Conservation (phyloP, 1,140 invertebrate species). For the Macrobrachium rosenbergii region DNA sequence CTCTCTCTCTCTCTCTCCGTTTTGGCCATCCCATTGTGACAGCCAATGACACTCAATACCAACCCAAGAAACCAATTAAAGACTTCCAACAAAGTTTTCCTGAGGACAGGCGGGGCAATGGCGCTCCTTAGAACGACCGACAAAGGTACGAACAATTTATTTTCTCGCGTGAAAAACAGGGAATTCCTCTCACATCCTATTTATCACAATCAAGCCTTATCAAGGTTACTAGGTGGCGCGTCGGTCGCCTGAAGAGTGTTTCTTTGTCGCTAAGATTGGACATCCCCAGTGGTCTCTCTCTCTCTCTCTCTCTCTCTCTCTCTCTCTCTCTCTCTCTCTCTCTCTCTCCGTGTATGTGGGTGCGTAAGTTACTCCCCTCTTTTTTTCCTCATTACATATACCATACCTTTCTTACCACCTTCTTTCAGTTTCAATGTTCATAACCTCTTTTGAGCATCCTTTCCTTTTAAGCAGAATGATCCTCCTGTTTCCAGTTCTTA, state of each 20-base stretch:
- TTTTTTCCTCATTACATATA: background rate
- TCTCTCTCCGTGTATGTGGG: background rate
- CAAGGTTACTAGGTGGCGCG: constrained; percentile 25
- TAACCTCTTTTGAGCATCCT: too few relatives aligned
- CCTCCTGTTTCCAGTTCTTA: too few relatives aligned
- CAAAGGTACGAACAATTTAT: constrained; percentile 44
- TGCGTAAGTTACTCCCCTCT: background rate
- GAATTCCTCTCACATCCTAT: constrained; percentile 56
- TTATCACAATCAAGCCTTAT: constrained; percentile 51
- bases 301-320: background rate
- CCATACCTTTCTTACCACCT: too few relatives aligned
- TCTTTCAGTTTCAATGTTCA: too few relatives aligned
- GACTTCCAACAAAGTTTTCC: constrained; percentile 39
- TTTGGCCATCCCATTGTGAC: constrained; percentile 17
- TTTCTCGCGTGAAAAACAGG: constrained; percentile 48
- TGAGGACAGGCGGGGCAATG: constrained; percentile 2
- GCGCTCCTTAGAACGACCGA: constrained; percentile 5
- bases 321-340: background rate
- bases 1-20: background rate
- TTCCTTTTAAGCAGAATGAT: too few relatives aligned
- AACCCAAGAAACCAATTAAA: constrained; percentile 58
- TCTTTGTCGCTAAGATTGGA: constrained; percentile 54
- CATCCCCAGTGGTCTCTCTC: constrained; percentile 14
- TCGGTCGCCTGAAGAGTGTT: constrained; percentile 30
- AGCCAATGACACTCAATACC: constrained; percentile 56